Conservation (phyloP, 2,888 invertebrate genomes). For the Tinea semifulvella region DNA sequence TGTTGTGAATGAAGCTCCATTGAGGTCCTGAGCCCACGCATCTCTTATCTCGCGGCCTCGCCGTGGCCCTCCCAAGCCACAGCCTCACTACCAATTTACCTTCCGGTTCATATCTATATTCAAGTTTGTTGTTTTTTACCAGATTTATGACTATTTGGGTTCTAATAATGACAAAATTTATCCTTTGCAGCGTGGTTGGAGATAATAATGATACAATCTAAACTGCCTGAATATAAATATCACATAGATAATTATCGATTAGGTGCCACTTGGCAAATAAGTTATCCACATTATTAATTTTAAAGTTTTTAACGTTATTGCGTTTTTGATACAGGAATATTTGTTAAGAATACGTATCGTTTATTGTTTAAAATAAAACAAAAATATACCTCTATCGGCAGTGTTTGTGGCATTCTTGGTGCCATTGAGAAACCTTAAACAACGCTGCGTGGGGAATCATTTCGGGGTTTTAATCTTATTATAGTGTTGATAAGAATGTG, state of each 20-base stretch:
- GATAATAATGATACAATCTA: too few relatives aligned
- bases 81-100: constrained; percentile 1
- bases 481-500: constrained; percentile 38
- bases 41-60: constrained; percentile 18
- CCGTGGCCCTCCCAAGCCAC: constrained; percentile 1
- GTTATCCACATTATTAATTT: too few relatives aligned
- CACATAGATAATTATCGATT: too few relatives aligned
- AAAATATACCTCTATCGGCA: constrained; percentile 33
- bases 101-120: not conserved
- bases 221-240: too few relatives aligned
- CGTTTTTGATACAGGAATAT: not conserved
- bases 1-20: constrained; percentile 65
- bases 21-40: constrained; percentile 60
- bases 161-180: too few relatives aligned
- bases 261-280: not conserved
- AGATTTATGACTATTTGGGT: too few relatives aligned
- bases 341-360: not conserved
- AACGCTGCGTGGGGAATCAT: constrained; percentile 64
- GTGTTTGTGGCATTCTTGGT: constrained; percentile 3
- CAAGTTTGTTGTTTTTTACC: too few relatives aligned
- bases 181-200: too few relatives aligned
- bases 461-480: constrained; percentile 43
- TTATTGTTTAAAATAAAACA: constrained; percentile 24
- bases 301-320: too few relatives aligned
- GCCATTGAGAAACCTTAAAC: constrained; percentile 45